A percentile compares a stretch with the other conserved stretches of the same genome.
These are phyloP conservation scores for Brenthis daphne DNA, from an alignment of 2,888 invertebrate genomes.

Conservation along the genomic window DNA sequence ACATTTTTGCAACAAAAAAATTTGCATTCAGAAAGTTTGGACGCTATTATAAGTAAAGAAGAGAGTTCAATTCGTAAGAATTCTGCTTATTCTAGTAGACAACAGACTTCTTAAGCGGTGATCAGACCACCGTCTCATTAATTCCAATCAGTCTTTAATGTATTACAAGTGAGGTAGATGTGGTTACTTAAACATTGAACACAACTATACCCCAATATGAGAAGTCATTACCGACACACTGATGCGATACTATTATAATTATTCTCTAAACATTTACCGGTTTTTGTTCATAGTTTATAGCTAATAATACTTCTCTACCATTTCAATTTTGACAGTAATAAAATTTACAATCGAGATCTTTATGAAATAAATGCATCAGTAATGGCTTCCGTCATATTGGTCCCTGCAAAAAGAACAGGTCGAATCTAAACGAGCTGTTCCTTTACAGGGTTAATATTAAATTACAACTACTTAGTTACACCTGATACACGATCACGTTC, in stretches of 20 bases:
- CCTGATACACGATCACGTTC: slow-evolving; percentile 58
- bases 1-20: slow-evolving; percentile 29
- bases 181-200: slow-evolving; percentile 63
- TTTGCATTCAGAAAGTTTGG: slow-evolving; percentile 40
- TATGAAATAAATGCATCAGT: slow-evolving; percentile 15
- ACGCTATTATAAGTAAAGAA: slow-evolving; percentile 44
- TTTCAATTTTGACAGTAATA: neutral
- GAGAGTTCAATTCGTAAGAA: slow-evolving; percentile 39
- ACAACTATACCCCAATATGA: slow-evolving; percentile 48
- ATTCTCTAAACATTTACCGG: neutral
- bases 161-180: slow-evolving; percentile 73
- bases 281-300: neutral
- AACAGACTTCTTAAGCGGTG: slow-evolving; percentile 75
- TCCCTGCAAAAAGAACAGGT: slow-evolving; percentile 42
- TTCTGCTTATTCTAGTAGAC: slow-evolving; percentile 61
- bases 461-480: slow-evolving; percentile 66
- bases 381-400: slow-evolving; percentile 43
- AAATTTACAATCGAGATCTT: slow-evolving; percentile 11
- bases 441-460: slow-evolving; percentile 51
- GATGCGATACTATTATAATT: neutral
- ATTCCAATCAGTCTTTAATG: slow-evolving; percentile 73
- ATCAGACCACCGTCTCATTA: slow-evolving; percentile 75
- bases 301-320: slow-evolving; percentile 9
- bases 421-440: slow-evolving; percentile 32
- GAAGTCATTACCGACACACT: slow-evolving; percentile 35